Evolutionary conservation across 2,797 vertebrate genomes (phyloP), one percentile per base, ranked within the genome.

Genomic region (Hirundo rustica): DNA sequence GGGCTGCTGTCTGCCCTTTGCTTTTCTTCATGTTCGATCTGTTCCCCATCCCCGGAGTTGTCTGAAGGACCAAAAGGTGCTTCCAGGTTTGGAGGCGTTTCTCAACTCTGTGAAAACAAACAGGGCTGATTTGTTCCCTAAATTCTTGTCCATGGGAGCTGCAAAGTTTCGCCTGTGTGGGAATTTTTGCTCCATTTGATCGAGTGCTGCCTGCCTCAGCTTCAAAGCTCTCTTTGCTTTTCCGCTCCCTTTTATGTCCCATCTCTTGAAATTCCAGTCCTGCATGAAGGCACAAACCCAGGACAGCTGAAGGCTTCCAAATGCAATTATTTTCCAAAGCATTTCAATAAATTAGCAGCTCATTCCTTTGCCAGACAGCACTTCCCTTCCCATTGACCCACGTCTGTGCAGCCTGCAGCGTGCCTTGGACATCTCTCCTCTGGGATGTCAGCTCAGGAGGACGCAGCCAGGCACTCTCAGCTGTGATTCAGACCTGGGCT

Each of bases 171-270:
- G 1, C 42, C 47, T 55, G 40, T 0, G 0, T 29, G n/a, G 40
- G 64, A 67, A 50, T 57, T 89, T 89, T 34, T 5, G 5, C 23
- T 89, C 45, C 0, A 0, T 82, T 94, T 79, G 55, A 82, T 79
- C 0, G 0, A 1, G 3, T 23, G 30, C 64, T 89, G 80, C 45
- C 62, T 77, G 30, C 54, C 29, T 54, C 45, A 25, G 32, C 89
- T 93, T 95, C 94, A 93, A 85, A 93, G 78, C 72, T 93, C 45
- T 47, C 82, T 83, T 88, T 91, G 50, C 68, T 92, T 87, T 89
- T 51, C 79, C 14, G 5, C 76, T 86, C 47, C 57, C 58, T 96
- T 95, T 91, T 83, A 89, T 80, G 70, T 91, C 79, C 72, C 27
- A 44, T 89, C 79, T 78, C 89, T 92, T 91, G 91, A 92, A 91